Evolutionary conservation across 2,113 vertebrate species (phyloP).

Genomic region (Pavo muticus): DNA sequence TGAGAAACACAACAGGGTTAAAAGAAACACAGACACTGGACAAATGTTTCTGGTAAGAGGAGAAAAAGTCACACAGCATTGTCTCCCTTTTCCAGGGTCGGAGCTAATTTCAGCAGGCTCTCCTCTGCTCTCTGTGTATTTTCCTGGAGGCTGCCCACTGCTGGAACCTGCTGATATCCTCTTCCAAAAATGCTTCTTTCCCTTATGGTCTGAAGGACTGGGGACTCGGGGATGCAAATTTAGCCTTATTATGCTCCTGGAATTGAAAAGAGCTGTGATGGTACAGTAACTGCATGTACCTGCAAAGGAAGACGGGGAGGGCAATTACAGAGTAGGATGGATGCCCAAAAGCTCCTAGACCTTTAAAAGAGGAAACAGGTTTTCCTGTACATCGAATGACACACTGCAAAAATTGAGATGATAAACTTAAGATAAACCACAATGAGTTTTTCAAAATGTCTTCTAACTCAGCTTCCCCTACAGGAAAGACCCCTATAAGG

Average conservation of each 20-base stretch:
- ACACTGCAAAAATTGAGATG: not conserved
- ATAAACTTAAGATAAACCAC: not conserved
- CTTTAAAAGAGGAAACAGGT: not conserved
- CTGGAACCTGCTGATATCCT: not conserved
- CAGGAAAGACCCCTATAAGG: not conserved
- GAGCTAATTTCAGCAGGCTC: not conserved
- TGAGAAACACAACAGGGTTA: slow-evolving; percentile 17
- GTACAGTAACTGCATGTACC: not conserved
- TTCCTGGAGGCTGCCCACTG: not conserved
- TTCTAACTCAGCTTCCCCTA: not conserved
- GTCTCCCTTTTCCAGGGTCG: not conserved
- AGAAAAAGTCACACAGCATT: not conserved
- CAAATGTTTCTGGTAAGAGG: slow-evolving; percentile 34
- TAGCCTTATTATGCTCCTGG: not conserved
- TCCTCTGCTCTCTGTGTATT: not conserved
- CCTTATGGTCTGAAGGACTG: not conserved
- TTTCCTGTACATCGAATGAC: not conserved
- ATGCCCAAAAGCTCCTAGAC: not conserved
- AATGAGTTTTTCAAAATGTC: not conserved
- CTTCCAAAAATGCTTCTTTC: not conserved
- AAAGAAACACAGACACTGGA: not conserved
- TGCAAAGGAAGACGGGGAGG: fast-evolving
- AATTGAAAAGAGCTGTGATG: not conserved
- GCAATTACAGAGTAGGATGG: not conserved
- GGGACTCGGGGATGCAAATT: not conserved